Conservation (phyloP, 1,140 invertebrate genomes). For the Paraescarpia echinospica region DNA sequence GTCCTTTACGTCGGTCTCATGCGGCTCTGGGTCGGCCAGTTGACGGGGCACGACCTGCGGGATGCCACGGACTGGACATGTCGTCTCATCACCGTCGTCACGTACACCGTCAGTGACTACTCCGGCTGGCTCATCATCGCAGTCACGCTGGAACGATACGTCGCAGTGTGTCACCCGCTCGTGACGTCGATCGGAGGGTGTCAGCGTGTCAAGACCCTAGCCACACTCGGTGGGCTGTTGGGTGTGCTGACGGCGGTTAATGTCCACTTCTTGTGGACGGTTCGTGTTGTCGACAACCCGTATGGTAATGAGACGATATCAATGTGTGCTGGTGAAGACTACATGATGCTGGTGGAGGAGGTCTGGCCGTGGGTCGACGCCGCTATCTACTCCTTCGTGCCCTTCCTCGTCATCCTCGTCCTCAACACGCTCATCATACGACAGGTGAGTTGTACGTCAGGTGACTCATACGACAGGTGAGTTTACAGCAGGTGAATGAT, state of each 20-base stretch:
- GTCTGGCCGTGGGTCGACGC: conserved; percentile 37
- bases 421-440: conserved; percentile 29
- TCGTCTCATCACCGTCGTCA: conserved; percentile 25
- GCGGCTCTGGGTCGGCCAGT: conserved; percentile 46
- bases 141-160: conserved; percentile 92
- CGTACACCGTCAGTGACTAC: conserved; percentile 31
- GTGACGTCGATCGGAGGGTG: conserved; percentile 39
- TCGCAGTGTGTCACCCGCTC: conserved; percentile 92
- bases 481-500: background rate
- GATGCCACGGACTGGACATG: conserved; percentile 41
- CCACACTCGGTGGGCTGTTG: conserved; percentile 13
- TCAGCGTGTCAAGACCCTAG: background rate
- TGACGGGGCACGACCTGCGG: conserved; percentile 32
- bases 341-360: conserved; percentile 24
- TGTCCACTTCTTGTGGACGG: conserved; percentile 29
- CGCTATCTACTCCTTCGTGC: conserved; percentile 27
- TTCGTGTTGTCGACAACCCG: background rate
- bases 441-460: background rate
- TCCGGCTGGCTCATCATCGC: conserved; percentile 69
- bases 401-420: conserved; percentile 24
- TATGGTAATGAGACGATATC: background rate
- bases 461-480: background rate
- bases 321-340: background rate
- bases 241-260: conserved; percentile 9
- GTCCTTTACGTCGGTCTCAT: conserved; percentile 49